These are phyloP conservation scores for Ovibos moschatus DNA, from an alignment of 2,113 vertebrate species.

Conservation along the genomic window DNA sequence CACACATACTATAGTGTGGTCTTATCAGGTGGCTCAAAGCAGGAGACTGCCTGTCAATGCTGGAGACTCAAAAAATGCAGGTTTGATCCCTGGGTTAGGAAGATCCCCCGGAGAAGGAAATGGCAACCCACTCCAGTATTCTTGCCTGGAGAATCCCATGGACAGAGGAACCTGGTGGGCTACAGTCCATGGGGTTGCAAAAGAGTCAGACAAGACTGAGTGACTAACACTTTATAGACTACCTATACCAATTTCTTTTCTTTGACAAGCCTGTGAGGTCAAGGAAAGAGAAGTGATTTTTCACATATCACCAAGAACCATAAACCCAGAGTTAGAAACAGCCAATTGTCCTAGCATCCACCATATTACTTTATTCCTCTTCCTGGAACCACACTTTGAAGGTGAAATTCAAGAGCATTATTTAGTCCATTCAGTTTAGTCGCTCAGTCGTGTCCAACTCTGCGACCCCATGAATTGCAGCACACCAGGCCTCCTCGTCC, in stretches of 20 bases:
- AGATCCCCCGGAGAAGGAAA: background rate
- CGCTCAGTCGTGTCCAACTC: fast-evolving
- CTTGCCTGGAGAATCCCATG: background rate
- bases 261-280: background rate
- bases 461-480: too few relatives aligned
- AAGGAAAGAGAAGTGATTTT: background rate
- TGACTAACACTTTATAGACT: background rate
- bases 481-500: too few relatives aligned
- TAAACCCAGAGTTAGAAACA: background rate
- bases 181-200: background rate
- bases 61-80: too few relatives aligned
- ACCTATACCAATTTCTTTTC: fast-evolving
- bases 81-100: background rate
- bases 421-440: too few relatives aligned
- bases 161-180: background rate
- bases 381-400: background rate
- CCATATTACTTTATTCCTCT: background rate
- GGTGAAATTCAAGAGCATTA: background rate
- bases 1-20: too few relatives aligned
- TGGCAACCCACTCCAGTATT: background rate
- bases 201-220: background rate
- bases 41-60: too few relatives aligned
- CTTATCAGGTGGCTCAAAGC: too few relatives aligned
- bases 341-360: background rate
- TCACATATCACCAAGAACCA: background rate